Base-by-base conservation (phyloP, 2,888 invertebrate species). In the Harpalus rufipes region DNA sequence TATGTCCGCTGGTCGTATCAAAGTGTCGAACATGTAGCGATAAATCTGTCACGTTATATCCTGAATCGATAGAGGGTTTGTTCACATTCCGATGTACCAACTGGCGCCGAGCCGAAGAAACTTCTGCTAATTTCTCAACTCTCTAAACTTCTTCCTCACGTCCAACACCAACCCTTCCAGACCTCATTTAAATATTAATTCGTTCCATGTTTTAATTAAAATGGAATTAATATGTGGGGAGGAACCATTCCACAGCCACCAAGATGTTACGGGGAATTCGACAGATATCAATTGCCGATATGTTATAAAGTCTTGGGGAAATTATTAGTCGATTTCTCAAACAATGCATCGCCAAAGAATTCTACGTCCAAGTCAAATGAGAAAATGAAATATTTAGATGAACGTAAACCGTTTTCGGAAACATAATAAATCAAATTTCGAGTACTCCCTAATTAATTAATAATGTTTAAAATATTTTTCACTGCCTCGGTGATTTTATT, bases 171-270 rank as follows among this genome's bases (percentile, higher is more conserved):
- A 68, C 68, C 81, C 81, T 81, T 81, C 21, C 21, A 39, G 51
- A 25, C 51, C 72, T 81, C 81, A 81, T 81, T 81, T 81, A 81
- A 81, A 81, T 81, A 81, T 81, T 81, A 68, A 81, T 81, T 81
- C 81, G n/a, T 41, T 63, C 63, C 81, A 81, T 81, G 81, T 81
- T 81, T 81, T 81, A 81, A 81, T 81, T 81, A 81, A 81, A 81
- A 65, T 65, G 63, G 81, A 81, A 81, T 81, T 81, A 81, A 81
- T 81, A 81, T 81, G 65, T 81, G 81, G 63, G 39, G 44, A 16
- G 32, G 32, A 32, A 32, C 32, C 32, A 6, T 32, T 32, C 14
- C 32, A 14, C 10, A 10, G 2, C 56, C 56, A n/a, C 56, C 56
- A 56, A n/a, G n/a, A 51, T 51, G 44, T 51, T 51, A 12, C 44